Evolutionary conservation across 1,140 invertebrate genomes (phyloP).

Genomic region (Brachionus sp.): DNA sequence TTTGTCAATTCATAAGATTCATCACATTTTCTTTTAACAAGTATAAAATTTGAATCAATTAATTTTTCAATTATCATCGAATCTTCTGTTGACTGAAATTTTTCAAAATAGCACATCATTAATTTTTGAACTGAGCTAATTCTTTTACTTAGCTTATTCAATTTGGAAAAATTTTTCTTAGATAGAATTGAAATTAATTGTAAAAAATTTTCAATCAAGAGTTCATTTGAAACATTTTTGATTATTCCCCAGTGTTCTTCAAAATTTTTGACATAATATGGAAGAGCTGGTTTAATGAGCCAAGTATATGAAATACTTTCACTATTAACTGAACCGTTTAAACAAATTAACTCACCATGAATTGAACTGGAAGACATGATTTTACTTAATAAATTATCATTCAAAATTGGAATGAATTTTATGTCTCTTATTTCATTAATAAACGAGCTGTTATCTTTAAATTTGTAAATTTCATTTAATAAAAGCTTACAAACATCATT

Average conservation of each 20-base stretch:
- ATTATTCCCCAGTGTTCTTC: neutral
- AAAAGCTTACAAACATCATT: neutral
- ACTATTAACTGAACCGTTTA: neutral
- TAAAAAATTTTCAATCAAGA: neutral
- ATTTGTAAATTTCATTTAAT: neutral
- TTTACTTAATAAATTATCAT: neutral
- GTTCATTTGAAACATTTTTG: neutral
- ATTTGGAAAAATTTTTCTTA: neutral
- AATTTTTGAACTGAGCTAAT: neutral
- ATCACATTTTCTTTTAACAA: neutral
- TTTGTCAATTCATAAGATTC: neutral
- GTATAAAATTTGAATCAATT: neutral
- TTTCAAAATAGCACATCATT: neutral
- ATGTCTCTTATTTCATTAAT: neutral
- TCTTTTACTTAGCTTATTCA: neutral
- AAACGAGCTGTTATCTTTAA: neutral
- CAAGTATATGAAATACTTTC: neutral
- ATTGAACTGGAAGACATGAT: neutral
- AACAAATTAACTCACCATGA: constrained; percentile 17
- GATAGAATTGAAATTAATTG: neutral
- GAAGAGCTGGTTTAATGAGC: neutral
- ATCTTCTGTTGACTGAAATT: neutral
- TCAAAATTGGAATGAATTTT: neutral
- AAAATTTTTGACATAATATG: neutral
- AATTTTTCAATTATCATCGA: neutral